Evolutionary conservation across 2,888 invertebrate genomes (phyloP).

Genomic region (Eurytoma adleriae): DNA sequence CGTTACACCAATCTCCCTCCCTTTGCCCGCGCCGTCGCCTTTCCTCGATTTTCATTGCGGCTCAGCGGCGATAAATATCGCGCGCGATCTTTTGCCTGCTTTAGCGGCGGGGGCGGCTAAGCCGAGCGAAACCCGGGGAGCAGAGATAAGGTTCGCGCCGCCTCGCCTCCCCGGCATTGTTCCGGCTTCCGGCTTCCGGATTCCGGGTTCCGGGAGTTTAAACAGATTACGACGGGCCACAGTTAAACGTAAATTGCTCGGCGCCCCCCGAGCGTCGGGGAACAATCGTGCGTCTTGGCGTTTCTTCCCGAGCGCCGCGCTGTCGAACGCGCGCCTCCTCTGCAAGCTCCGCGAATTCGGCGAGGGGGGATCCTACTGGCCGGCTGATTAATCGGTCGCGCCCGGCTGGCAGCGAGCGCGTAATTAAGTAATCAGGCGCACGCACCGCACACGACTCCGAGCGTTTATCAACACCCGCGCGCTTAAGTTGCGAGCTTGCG

Average conservation of each 20-base stretch:
- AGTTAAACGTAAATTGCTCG: conserved; percentile 71
- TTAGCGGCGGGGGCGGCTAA: conserved; percentile 21
- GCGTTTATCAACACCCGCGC: too few species aligned
- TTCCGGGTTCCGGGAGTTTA: conserved; percentile 69
- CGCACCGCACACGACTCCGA: too few species aligned
- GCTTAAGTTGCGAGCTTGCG: too few species aligned
- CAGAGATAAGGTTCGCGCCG: conserved; percentile 55
- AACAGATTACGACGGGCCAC: conserved; percentile 70
- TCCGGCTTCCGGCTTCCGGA: conserved; percentile 40
- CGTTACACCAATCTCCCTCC: conserved; percentile 9
- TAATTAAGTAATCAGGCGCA: conserved; percentile 72
- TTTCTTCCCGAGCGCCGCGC: conserved; percentile 16
- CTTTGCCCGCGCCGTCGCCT: not conserved
- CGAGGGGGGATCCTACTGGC: not conserved
- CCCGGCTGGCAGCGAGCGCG: conserved; percentile 67
- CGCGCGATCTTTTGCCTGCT: conserved; percentile 42
- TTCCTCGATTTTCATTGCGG: not conserved
- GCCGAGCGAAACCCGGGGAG: conserved; percentile 21
- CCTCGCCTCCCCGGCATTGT: conserved; percentile 7
- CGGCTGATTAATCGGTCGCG: not conserved
- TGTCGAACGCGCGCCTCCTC: conserved; percentile 31
- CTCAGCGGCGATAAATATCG: conserved; percentile 46
- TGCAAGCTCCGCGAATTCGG: too few species aligned
- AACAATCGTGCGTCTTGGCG: conserved; percentile 49
- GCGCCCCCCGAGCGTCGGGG: conserved; percentile 50